These are phyloP conservation scores for Amaurobius ferox DNA, from an alignment of 2,888 invertebrate genomes.

Conservation along the genomic window DNA sequence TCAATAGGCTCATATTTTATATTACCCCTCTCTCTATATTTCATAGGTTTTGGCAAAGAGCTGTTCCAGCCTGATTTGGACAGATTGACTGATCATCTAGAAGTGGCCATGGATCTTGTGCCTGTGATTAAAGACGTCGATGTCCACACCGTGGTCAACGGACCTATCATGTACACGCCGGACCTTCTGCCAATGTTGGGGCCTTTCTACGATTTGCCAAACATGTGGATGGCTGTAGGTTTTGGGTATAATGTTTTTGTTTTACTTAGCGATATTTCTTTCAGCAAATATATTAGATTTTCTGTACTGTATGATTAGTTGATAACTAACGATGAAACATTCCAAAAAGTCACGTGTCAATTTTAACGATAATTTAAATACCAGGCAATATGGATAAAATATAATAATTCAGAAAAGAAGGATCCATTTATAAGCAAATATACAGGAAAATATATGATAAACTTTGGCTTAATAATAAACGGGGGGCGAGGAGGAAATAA, in stretches of 20 bases:
- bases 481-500: too few species aligned
- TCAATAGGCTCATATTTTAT: too few species aligned
- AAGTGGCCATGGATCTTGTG: slow-evolving; percentile 77
- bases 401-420: too few species aligned
- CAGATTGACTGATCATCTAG: slow-evolving; percentile 76
- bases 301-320: too few species aligned
- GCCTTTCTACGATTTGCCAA: slow-evolving; percentile 76
- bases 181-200: slow-evolving; percentile 79
- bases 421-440: too few species aligned
- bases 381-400: too few species aligned
- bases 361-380: too few species aligned
- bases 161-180: slow-evolving; percentile 78
- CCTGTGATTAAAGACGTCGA: slow-evolving; percentile 76
- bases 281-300: too few species aligned
- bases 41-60: slow-evolving; percentile 78
- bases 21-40: background rate
- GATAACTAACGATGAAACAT: too few species aligned
- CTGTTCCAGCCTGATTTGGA: slow-evolving; percentile 77
- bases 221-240: slow-evolving; percentile 78
- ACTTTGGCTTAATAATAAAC: too few species aligned
- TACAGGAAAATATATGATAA: too few species aligned
- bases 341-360: too few species aligned
- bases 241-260: slow-evolving; percentile 75
- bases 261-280: background rate
- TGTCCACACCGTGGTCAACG: slow-evolving; percentile 77